These are phyloP conservation scores for Mirounga angustirostris DNA, from an alignment of 2,113 vertebrate genomes.

Conservation along the genomic window DNA sequence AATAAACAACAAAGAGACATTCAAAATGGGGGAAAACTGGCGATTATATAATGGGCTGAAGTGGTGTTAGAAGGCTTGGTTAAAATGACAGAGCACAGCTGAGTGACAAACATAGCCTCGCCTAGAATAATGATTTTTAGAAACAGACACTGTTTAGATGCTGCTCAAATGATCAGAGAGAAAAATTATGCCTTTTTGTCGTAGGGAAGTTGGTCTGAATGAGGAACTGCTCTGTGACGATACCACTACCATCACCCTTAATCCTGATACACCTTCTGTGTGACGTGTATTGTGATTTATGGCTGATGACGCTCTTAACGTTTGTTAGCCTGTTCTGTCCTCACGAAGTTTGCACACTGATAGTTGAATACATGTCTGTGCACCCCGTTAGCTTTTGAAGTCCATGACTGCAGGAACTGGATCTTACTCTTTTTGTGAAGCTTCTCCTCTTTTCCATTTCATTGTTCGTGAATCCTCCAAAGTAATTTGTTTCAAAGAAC, in stretches of 20 bases:
- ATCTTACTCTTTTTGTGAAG: neutral
- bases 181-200: neutral
- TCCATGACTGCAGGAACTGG: neutral
- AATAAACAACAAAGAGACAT: constrained; percentile 61
- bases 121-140: constrained; percentile 73
- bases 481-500: constrained; percentile 41
- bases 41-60: neutral
- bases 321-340: neutral
- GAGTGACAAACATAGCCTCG: constrained; percentile 49
- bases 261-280: neutral
- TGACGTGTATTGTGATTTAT: neutral
- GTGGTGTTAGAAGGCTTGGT: constrained; percentile 36
- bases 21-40: neutral
- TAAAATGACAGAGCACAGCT: constrained; percentile 57
- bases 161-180: neutral
- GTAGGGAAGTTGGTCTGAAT: constrained; percentile 20
- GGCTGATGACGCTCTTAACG: neutral
- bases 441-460: neutral
- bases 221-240: neutral
- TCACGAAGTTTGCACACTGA: neutral
- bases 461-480: neutral
- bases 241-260: neutral
- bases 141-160: constrained; percentile 63
- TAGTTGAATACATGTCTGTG: neutral
- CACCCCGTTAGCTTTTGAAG: neutral